Evolutionary conservation across 2,797 vertebrate genomes (phyloP).

Genomic region (Telmatherina bonti): DNA sequence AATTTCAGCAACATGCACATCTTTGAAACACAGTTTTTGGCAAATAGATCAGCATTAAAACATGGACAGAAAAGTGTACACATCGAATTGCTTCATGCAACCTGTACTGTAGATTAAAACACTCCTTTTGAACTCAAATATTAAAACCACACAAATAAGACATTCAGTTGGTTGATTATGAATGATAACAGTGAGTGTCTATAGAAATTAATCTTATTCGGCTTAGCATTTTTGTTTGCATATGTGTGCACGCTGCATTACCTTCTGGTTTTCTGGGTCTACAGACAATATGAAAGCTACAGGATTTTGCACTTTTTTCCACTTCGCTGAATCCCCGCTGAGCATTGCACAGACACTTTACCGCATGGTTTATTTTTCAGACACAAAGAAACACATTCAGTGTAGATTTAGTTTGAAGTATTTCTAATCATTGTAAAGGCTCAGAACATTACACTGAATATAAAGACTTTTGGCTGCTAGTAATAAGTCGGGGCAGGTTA

Average conservation of each 20-base stretch:
- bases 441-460: neutral
- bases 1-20: slow-evolving; percentile 15
- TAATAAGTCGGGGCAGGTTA: neutral
- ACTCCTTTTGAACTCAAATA: neutral
- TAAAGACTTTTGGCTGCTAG: neutral
- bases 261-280: neutral
- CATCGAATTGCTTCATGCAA: neutral
- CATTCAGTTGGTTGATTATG: neutral
- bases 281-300: slow-evolving; percentile 19
- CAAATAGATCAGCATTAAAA: slow-evolving; percentile 4
- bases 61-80: neutral
- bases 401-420: neutral
- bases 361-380: slow-evolving; percentile 38
- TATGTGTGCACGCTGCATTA: neutral
- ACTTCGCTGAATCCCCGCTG: slow-evolving; percentile 21
- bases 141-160: neutral
- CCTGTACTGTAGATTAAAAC: neutral
- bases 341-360: neutral
- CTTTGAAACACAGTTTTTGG: slow-evolving; percentile 6
- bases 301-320: slow-evolving; percentile 36
- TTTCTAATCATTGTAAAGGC: neutral
- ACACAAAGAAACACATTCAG: slow-evolving; percentile 58
- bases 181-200: neutral
- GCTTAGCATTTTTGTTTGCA: too few relatives aligned
- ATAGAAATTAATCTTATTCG: neutral